phyloP scores from a whole-genome alignment of 2,797 vertebrate species.

The Anableps anableps region DNA sequence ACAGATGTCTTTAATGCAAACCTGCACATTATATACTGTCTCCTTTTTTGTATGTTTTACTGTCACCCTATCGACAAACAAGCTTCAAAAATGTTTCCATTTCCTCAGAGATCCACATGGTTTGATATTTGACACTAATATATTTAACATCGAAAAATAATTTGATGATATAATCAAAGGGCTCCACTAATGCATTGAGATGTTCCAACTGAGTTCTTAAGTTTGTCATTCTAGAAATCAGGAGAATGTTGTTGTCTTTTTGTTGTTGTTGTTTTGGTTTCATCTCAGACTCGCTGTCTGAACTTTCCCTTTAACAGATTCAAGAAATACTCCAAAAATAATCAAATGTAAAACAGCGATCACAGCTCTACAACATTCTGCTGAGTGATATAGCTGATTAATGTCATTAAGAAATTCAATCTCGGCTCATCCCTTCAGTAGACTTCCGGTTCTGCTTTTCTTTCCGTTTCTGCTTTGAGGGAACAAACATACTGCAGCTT shows the following conservation, averaged over 20 bases:
- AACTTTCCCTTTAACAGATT: slow-evolving; percentile 18
- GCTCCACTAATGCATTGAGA: background rate
- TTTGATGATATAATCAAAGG: background rate
- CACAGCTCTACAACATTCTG: slow-evolving; percentile 9
- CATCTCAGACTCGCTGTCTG: background rate
- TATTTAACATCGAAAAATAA: background rate
- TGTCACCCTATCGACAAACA: background rate
- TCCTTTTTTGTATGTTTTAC: background rate
- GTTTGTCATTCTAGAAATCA: background rate
- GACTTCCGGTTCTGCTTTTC: background rate
- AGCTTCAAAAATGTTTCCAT: background rate
- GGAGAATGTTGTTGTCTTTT: background rate
- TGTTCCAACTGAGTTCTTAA: background rate
- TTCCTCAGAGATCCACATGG: background rate
- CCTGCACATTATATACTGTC: background rate
- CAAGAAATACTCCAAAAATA: background rate
- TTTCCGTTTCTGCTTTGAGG: slow-evolving; percentile 4
- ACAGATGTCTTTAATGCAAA: background rate
- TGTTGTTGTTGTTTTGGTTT: background rate
- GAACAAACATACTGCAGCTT: slow-evolving; percentile 29
- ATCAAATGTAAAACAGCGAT: slow-evolving; percentile 16
- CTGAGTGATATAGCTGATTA: slow-evolving; percentile 11
- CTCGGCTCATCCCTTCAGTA: background rate
- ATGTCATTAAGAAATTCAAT: slow-evolving; percentile 15
- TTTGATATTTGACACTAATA: background rate